A percentile compares a stretch with the other conserved stretches of the same genome.
Conservation (phyloP, 2,113 vertebrate genomes). For the Diadophis punctatus region DNA sequence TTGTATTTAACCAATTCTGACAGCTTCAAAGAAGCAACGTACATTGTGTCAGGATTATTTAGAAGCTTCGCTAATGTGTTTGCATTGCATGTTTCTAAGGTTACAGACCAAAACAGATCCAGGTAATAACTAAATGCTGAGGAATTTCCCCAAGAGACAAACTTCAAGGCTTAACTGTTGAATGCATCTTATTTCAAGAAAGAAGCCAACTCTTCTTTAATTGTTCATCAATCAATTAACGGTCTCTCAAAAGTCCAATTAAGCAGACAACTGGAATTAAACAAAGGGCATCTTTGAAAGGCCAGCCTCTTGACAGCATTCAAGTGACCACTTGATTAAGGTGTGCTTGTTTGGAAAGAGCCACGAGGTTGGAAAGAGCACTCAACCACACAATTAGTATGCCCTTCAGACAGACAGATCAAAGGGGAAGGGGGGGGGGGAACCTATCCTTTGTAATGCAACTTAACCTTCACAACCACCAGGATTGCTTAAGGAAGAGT, state of each 20-base stretch:
- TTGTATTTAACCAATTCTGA: neutral
- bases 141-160: conserved; percentile 46
- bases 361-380: conserved; percentile 19
- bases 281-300: conserved; percentile 65
- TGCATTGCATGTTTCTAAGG: conserved; percentile 51
- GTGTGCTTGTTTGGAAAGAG: conserved; percentile 38
- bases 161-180: conserved; percentile 42
- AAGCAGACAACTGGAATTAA: conserved; percentile 66
- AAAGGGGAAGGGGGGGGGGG: neutral
- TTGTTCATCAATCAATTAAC: conserved; percentile 70
- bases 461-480: conserved; percentile 44
- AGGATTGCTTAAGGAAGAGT: neutral
- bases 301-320: conserved; percentile 43
- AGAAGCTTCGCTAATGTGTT: conserved; percentile 45
- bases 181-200: conserved; percentile 56
- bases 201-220: conserved; percentile 59
- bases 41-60: conserved; percentile 43
- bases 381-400: neutral
- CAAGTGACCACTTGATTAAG: conserved; percentile 65
- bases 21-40: neutral
- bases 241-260: conserved; percentile 62
- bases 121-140: conserved; percentile 47
- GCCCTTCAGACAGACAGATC: conserved; percentile 4
- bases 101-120: conserved; percentile 57
- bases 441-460: conserved; percentile 25